These are phyloP conservation scores for Hydrozoanthus tunicans DNA, from an alignment of 64 coral and sea anemone species.

Conservation along the genomic window DNA sequence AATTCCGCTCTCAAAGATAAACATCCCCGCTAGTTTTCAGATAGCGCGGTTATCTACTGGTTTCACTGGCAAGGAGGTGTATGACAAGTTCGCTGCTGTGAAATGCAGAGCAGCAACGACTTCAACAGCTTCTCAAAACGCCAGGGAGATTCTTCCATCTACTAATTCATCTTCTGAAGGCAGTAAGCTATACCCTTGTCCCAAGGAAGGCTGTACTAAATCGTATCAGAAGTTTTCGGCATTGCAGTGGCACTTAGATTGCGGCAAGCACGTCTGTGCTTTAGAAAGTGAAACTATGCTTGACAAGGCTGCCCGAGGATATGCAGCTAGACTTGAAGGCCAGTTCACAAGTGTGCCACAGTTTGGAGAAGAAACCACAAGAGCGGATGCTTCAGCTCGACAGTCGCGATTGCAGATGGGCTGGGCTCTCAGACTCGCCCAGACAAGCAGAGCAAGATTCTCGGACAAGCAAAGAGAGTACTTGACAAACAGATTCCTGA, in stretches of 20 bases:
- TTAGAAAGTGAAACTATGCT: constrained; percentile 37
- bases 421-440: constrained; percentile 61
- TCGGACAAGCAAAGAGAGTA: constrained; percentile 47
- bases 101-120: constrained; percentile 23
- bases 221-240: constrained; percentile 55
- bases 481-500: constrained; percentile 35
- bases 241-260: constrained; percentile 56
- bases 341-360: constrained; percentile 25
- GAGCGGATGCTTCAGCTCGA: background rate
- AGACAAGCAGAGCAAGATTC: constrained; percentile 58
- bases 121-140: constrained; percentile 26
- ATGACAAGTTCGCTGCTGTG: constrained; percentile 23
- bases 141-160: constrained; percentile 13
- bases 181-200: constrained; percentile 46
- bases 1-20: constrained; percentile 50
- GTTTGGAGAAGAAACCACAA: constrained; percentile 12
- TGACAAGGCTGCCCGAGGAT: constrained; percentile 13
- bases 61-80: background rate
- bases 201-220: constrained; percentile 51
- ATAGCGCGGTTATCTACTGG: constrained; percentile 37
- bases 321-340: constrained; percentile 18
- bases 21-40: constrained; percentile 34
- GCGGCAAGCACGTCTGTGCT: constrained; percentile 30
- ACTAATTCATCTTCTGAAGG: constrained; percentile 29
- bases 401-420: constrained; percentile 32